Percentiles rank a stretch among this genome's conserved stretches.
These are phyloP conservation scores for Drosophila melanogaster DNA, from an alignment of 1,140 invertebrate genomes.

Conservation along the genomic window DNA sequence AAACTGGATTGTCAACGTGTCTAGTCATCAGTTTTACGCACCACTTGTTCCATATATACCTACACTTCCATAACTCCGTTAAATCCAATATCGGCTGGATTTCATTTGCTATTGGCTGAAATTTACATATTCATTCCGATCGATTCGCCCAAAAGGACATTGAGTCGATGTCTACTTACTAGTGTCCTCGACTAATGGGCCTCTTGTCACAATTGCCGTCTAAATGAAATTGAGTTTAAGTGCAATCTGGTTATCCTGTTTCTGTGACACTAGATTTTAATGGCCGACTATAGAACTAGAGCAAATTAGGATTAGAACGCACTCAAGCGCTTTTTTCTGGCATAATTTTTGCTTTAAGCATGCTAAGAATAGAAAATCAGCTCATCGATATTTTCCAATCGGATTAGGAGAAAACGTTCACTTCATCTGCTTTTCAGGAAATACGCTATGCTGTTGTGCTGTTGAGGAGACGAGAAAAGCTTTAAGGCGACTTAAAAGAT, in stretches of 20 bases:
- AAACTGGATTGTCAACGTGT: conserved; percentile 65
- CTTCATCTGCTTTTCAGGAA: too few species aligned
- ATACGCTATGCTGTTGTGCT: too few species aligned
- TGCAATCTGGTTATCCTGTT: conserved; percentile 28
- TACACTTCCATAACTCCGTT: background rate
- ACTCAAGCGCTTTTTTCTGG: background rate
- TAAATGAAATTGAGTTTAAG: conserved; percentile 36
- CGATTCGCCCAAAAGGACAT: conserved; percentile 33
- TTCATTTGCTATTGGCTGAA: conserved; percentile 12
- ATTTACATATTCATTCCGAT: conserved; percentile 72
- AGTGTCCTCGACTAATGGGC: background rate
- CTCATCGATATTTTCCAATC: too few species aligned
- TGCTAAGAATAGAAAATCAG: too few species aligned
- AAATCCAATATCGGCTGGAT: background rate
- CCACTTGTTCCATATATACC: conserved; percentile 53
- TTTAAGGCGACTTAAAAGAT: too few species aligned
- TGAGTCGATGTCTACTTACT: conserved; percentile 3
- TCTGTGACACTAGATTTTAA: conserved; percentile 17
- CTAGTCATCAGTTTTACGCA: conserved; percentile 76
- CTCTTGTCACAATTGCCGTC: conserved; percentile 16
- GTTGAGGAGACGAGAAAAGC: too few species aligned
- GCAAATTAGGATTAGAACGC: conserved; percentile 13
- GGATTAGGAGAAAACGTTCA: too few species aligned
- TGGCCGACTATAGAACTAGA: conserved; percentile 10
- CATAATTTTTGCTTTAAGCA: background rate